A percentile compares a stretch with the other conserved stretches of the same genome.
Evolutionary conservation across 2,797 vertebrate species (phyloP).

Genomic region (Aselliscus stoliczkanus): DNA sequence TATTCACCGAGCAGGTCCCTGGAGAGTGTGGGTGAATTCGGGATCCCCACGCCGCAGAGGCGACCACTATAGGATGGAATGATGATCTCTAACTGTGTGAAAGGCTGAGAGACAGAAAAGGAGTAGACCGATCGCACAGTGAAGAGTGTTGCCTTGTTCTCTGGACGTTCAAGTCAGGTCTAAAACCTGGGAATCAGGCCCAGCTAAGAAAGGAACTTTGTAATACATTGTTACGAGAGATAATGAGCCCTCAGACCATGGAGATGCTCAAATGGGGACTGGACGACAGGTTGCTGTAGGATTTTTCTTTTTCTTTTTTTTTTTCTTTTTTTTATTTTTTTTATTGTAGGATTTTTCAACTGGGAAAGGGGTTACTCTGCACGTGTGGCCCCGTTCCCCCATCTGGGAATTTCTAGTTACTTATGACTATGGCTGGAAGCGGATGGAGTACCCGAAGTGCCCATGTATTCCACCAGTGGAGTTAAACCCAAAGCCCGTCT

Average conservation of each 20-base stretch:
- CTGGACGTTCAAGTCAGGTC: not conserved
- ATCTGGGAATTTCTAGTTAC: not conserved
- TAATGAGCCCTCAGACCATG: not conserved
- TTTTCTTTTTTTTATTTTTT: no score
- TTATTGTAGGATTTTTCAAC: not conserved
- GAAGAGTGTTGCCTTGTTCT: not conserved
- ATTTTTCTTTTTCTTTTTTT: no score
- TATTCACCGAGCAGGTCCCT: not conserved
- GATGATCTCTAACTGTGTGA: not conserved
- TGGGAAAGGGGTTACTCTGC: not conserved
- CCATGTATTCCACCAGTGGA: not conserved
- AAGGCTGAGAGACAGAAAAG: not conserved
- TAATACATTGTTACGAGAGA: not conserved
- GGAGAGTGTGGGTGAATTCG: not conserved
- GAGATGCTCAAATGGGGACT: not conserved
- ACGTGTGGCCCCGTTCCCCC: not conserved
- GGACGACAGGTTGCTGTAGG: not conserved
- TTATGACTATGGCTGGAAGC: not conserved
- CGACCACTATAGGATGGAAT: not conserved
- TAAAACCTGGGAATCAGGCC: not conserved
- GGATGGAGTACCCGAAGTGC: not conserved
- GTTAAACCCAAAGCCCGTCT: not conserved
- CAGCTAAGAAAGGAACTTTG: conserved; percentile 8
- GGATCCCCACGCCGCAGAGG: not conserved
- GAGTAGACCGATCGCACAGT: not conserved